Base-by-base conservation (phyloP, 1,140 invertebrate genomes). In the Nylanderia fulva region DNA sequence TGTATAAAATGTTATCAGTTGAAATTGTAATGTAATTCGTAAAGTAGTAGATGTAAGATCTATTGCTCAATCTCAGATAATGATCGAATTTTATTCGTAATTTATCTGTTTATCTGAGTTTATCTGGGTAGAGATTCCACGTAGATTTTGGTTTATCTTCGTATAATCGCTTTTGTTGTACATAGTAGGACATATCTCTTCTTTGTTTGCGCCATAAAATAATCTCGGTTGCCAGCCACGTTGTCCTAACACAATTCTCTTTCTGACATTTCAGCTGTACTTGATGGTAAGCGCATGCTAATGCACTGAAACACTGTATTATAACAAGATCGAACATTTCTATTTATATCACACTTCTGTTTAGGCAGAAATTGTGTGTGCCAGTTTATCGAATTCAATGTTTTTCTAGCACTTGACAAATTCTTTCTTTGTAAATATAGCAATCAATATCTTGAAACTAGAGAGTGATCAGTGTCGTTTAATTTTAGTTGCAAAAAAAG, bases 221-320 rank as follows among this genome's bases (percentile, higher is more conserved):
- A 79, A 80, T 89, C 29, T 86, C 42, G 60, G 64, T 86, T 89
- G 84, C 75, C 74, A 76, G 80, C 58, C 71, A 84, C 63, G 61
- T 74, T 83, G 61, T 89, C 87, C 42, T 90, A 91, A 91, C 79
- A 75, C 75, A 48, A 86, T 61, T 88, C 69, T 85, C 84, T 91
- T 90, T 91, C 90, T 83, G 84, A 91, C 58, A 87, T 91, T 91
- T 88, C 90, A 91, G 90, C 86, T 91, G 45, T 91, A 80, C 90
- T 86, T 87, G 76, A 84, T 88, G 90, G 90, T 91, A 90, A 91
- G 90, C 88, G 90, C 90, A 91, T 91, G 90, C 63, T 82, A 72
- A 88, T 63, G 63, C 45, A 79, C 79, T 84, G 42, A 85, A 77
- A 33, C 86, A 86, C 42, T 63, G 42, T 36, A 61, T 88, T 66